phyloP scores from a whole-genome alignment of 2,888 invertebrate species.

The Acanthosoma haemorrhoidale region DNA sequence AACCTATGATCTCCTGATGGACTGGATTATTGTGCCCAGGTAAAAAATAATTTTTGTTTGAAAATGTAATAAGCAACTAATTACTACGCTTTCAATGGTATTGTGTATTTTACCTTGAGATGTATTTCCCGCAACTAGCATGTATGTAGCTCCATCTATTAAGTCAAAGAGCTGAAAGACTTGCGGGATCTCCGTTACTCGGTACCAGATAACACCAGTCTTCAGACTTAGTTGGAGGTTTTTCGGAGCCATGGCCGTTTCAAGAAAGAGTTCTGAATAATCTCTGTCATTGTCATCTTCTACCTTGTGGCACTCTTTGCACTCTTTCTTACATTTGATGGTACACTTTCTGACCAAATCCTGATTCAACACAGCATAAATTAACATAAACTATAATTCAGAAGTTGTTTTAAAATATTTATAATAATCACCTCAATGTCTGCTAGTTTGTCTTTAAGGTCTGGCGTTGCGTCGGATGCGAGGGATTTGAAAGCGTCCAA shows the following conservation, averaged over 20 bases:
- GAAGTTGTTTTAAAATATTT: background rate
- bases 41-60: too few relatives aligned
- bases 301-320: conserved; percentile 6
- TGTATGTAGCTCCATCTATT: conserved; percentile 48
- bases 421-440: conserved; percentile 34
- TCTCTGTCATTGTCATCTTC: background rate
- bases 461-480: conserved; percentile 51
- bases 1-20: too few relatives aligned
- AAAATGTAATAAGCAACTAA: too few relatives aligned
- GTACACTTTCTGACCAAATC: background rate
- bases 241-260: conserved; percentile 27
- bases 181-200: conserved; percentile 53
- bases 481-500: conserved; percentile 72
- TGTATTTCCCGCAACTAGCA: conserved; percentile 68
- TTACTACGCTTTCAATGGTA: too few relatives aligned
- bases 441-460: conserved; percentile 25
- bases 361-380: background rate
- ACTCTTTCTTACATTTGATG: conserved; percentile 14
- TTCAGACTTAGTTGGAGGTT: background rate
- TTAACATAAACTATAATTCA: background rate
- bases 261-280: conserved; percentile 25
- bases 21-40: too few relatives aligned
- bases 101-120: conserved; percentile 64
- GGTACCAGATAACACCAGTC: conserved; percentile 50
- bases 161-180: conserved; percentile 54